These are phyloP conservation scores for Galeopsomyia nigrocyanea DNA, from an alignment of 2,888 invertebrate genomes.

Conservation along the genomic window DNA sequence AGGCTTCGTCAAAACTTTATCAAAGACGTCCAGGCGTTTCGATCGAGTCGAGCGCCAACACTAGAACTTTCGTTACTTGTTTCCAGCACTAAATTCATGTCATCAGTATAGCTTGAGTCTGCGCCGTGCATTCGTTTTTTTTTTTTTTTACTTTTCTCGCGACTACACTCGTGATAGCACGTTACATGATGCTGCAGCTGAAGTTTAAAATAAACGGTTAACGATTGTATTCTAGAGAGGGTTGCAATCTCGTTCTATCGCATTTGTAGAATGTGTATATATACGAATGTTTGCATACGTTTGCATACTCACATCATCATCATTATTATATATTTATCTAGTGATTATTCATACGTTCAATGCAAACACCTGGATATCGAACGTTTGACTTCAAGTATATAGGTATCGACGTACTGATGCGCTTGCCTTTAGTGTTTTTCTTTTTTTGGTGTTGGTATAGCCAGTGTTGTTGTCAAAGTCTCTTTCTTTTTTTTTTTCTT, in stretches of 20 bases:
- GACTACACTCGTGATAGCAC: neutral
- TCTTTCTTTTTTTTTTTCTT: neutral
- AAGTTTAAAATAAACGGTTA: constrained; percentile 15
- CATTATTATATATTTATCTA: constrained; percentile 29
- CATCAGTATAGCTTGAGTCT: neutral
- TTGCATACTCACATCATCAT: constrained; percentile 12
- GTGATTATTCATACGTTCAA: constrained; percentile 37
- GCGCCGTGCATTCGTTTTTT: neutral
- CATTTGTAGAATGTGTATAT: constrained; percentile 33
- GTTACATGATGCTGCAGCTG: constrained; percentile 26
- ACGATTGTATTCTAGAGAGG: constrained; percentile 33
- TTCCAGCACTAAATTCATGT: constrained; percentile 3
- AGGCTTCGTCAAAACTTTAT: constrained; percentile 6
- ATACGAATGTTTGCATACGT: constrained; percentile 5
- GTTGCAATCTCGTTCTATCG: constrained; percentile 28
- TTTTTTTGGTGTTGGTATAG: constrained; percentile 26
- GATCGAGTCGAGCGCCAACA: constrained; percentile 30
- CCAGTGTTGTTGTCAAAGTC: constrained; percentile 9
- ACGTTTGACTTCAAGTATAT: constrained; percentile 32
- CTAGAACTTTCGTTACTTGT: constrained; percentile 5
- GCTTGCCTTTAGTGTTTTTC: constrained; percentile 2
- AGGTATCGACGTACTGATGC: constrained; percentile 32
- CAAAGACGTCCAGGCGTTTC: constrained; percentile 36
- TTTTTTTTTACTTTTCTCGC: neutral
- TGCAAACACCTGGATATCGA: constrained; percentile 46